phyloP scores from a whole-genome alignment of 1,140 invertebrate genomes.

The Papilio polyxenes region DNA sequence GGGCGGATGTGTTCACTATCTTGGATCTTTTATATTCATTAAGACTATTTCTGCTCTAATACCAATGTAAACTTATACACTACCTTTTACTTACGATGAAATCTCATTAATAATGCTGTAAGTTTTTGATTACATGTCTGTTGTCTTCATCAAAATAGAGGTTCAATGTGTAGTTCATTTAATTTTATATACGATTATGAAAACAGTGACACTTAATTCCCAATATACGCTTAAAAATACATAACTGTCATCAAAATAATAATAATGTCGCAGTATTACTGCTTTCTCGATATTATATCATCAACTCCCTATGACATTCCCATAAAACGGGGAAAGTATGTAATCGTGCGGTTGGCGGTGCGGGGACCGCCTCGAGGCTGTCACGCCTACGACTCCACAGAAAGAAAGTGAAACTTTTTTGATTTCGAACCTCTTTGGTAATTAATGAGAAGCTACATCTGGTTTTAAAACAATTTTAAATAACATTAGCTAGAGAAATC shows the following conservation, averaged over 20 bases:
- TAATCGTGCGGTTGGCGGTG: slow-evolving; percentile 55
- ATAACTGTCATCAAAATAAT: slow-evolving; percentile 32
- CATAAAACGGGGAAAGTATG: slow-evolving; percentile 78
- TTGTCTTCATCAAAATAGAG: not conserved
- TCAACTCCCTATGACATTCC: slow-evolving; percentile 61
- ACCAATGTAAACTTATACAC: not conserved
- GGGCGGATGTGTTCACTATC: not conserved
- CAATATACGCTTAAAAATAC: slow-evolving; percentile 2
- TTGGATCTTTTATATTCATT: slow-evolving; percentile 9
- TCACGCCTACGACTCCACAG: slow-evolving; percentile 62
- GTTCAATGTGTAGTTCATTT: not conserved
- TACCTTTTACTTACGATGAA: not conserved
- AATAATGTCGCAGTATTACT: slow-evolving; percentile 38
- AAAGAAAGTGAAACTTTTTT: slow-evolving; percentile 69
- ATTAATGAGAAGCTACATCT: not conserved
- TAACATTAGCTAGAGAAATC: not conserved
- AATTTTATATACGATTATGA: not conserved
- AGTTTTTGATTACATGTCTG: no score
- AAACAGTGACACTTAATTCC: slow-evolving; percentile 14
- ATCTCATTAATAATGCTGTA: not conserved
- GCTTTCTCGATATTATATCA: slow-evolving; percentile 67
- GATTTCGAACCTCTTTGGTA: slow-evolving; percentile 29
- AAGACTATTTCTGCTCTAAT: slow-evolving; percentile 8
- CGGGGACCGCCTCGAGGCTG: slow-evolving; percentile 57
- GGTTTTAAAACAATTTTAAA: not conserved